Evolutionary conservation across 2,797 vertebrate species (phyloP), one percentile per base, ranked within the genome.

Genomic region (Manis pentadactyla): DNA sequence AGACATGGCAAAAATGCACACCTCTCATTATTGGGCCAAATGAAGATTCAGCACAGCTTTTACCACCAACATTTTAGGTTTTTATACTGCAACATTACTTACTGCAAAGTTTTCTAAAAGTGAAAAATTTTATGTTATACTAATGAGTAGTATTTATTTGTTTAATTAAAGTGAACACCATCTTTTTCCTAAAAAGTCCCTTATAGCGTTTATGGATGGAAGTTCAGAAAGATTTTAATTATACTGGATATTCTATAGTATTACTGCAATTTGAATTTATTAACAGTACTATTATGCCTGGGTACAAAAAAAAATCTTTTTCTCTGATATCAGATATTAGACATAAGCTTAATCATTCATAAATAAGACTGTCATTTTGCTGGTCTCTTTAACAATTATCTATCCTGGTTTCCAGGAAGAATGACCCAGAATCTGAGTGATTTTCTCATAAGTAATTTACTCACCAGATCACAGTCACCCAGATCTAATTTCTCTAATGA

Each of bases 401-500:
- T 74, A 7, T 61, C 15, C 10, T 59, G 15, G 49, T 49, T 79
- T 86, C 78, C 34, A 71, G 23, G 29, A 34, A 83, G 39, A 79
- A 90, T 9, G 27, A 75, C 51, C 37, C 27, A 39, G 2, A 23
- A 25, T n/a, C 0, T 14, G 18, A 55, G 71, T 90, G 82, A 53
- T 63, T 73, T 79, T 53, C 77, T 95, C 53, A 49, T 79, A 89
- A 85, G 31, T 71, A 61, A 0, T 69, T 96, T 97, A 97, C 98
- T 98, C 87, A 99, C 99, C 98, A 99, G 98, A 98, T 99, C 99
- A 82, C 99, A 99, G 96, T 99, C 98, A 14, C 98, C 99, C 97
- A 99, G 88, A 96, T 99, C 99, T 98, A 99, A 83, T 88, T 99
- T 99, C 98, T 99, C 98, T 97, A 99, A 98, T 0, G 98, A 97